phyloP scores from a whole-genome alignment of 35 echinoderm and acorn worm genomes.

The Heliocidaris erythrogramma region DNA sequence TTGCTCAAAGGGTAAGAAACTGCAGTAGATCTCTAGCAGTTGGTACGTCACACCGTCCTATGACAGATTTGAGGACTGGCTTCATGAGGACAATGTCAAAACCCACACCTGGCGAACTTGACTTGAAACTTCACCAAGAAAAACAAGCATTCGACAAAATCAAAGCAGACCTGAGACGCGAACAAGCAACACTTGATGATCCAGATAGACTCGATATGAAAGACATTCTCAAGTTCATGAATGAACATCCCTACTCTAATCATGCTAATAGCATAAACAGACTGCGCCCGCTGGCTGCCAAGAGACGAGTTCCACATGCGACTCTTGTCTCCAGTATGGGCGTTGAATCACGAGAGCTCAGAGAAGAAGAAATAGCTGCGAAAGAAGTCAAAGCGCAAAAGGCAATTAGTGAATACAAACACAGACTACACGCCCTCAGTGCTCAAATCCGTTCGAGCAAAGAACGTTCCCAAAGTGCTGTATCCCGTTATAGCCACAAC shows the following conservation, averaged over 20 bases:
- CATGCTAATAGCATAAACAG: background rate
- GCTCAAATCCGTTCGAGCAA: conserved; percentile 32
- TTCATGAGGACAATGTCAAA: conserved; percentile 59
- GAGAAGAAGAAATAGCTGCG: background rate
- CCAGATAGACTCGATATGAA: conserved; percentile 54
- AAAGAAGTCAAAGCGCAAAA: background rate
- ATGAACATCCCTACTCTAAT: background rate
- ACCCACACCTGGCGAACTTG: conserved; percentile 58
- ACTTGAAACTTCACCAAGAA: conserved; percentile 58
- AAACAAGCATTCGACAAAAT: conserved; percentile 34
- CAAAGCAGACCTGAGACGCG: conserved; percentile 14
- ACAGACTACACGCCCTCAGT: conserved; percentile 31
- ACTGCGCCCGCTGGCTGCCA: background rate
- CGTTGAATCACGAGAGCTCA: background rate
- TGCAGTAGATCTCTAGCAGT: background rate
- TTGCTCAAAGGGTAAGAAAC: conserved; percentile 25
- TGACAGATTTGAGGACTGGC: conserved; percentile 50
- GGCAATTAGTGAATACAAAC: conserved; percentile 32
- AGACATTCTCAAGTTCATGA: conserved; percentile 44
- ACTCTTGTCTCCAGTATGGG: background rate
- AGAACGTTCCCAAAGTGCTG: background rate
- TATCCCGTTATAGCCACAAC: background rate
- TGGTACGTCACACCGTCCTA: background rate
- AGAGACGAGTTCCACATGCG: background rate
- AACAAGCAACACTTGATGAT: background rate